Evolutionary conservation across 2,888 invertebrate genomes (phyloP).

Genomic region (Pristionchus japonicus): DNA sequence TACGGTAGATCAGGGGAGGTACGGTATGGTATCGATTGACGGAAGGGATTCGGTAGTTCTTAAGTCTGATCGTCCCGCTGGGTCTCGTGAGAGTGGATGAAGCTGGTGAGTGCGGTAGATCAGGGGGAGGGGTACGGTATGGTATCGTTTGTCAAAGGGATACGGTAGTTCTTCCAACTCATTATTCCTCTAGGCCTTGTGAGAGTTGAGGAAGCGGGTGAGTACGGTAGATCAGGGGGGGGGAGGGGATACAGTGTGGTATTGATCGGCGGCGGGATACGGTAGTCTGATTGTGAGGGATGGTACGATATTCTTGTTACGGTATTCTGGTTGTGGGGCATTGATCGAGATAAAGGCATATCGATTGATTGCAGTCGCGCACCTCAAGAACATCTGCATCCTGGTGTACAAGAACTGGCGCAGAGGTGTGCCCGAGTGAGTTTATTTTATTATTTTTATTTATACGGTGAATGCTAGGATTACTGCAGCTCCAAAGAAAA

Average conservation of each 20-base stretch:
- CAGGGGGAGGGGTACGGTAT: background rate
- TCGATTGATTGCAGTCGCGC: background rate
- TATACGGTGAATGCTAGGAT: background rate
- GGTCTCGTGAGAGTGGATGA: constrained; percentile 47
- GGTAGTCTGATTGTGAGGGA: background rate
- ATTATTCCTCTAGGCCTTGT: constrained; percentile 48
- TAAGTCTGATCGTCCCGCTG: constrained; percentile 50
- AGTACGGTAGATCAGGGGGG: background rate
- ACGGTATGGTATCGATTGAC: background rate
- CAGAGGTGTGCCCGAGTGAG: constrained; percentile 34
- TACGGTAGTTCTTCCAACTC: constrained; percentile 50
- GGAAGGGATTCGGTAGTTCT: constrained; percentile 40
- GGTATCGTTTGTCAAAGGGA: background rate
- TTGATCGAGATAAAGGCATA: background rate
- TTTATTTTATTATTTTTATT: background rate
- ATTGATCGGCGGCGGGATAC: too few species aligned
- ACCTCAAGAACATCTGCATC: background rate
- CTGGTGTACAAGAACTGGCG: constrained; percentile 45
- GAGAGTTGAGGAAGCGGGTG: constrained; percentile 49
- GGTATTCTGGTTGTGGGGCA: background rate
- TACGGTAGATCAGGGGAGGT: background rate
- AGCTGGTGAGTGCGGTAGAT: constrained; percentile 45
- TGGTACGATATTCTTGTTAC: background rate
- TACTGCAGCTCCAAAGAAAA: too few species aligned
- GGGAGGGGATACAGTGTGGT: too few species aligned